These are phyloP conservation scores for Pluvialis apricaria DNA, from an alignment of 2,113 vertebrate species.

Conservation along the genomic window DNA sequence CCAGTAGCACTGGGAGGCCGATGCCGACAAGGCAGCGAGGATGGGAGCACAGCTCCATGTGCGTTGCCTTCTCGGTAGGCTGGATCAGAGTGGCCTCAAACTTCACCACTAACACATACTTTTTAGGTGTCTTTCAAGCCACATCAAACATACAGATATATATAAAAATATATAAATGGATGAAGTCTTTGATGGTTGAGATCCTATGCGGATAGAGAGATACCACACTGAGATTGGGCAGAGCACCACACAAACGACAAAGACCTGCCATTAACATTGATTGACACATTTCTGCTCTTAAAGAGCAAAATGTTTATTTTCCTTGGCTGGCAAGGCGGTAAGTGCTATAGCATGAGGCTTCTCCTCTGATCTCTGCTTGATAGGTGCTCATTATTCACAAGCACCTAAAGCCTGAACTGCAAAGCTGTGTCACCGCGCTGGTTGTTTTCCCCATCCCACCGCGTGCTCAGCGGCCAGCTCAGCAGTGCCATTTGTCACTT, in stretches of 20 bases:
- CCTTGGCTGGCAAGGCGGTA: not conserved
- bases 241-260: not conserved
- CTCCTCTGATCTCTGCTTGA: not conserved
- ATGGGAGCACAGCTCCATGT: not conserved
- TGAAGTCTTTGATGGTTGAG: not conserved
- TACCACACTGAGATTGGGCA: not conserved
- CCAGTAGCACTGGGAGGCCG: not conserved
- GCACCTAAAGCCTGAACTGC: not conserved
- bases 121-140: not conserved
- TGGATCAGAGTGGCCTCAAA: not conserved
- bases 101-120: not conserved
- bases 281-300: constrained; percentile 15
- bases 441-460: accelerated
- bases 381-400: not conserved
- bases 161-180: not conserved
- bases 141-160: not conserved
- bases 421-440: not conserved
- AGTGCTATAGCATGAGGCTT: not conserved
- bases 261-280: not conserved
- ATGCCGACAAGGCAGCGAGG: not conserved
- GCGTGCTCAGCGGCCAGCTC: not conserved
- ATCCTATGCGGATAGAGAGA: not conserved
- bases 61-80: accelerated
- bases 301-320: not conserved
- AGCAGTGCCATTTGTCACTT: not conserved